Evolutionary conservation across 1,140 invertebrate genomes (phyloP).

Genomic region (Dinothrombium tinctorium): DNA sequence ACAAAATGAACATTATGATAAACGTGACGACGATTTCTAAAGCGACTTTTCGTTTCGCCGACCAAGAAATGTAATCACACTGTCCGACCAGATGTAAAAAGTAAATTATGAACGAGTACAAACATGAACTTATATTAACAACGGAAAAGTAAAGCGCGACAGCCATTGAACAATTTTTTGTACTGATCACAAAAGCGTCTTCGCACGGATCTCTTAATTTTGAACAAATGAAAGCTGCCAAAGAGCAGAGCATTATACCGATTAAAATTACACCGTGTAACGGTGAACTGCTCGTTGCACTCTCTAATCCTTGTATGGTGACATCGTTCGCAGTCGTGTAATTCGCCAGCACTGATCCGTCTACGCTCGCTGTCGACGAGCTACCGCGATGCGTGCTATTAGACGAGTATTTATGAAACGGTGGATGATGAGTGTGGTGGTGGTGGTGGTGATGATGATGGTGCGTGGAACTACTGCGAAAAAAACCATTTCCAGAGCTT

Average conservation of each 20-base stretch:
- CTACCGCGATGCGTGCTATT: too few relatives aligned
- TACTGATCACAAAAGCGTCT: background rate
- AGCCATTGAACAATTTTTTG: background rate
- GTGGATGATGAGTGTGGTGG: too few relatives aligned
- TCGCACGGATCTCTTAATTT: constrained; percentile 8
- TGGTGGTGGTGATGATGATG: too few relatives aligned
- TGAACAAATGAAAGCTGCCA: constrained; percentile 8
- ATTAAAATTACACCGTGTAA: constrained; percentile 9
- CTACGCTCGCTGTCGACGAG: too few relatives aligned
- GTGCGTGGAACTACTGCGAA: too few relatives aligned
- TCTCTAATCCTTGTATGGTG: background rate
- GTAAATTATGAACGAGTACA: constrained; percentile 9
- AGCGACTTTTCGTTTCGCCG: constrained; percentile 4
- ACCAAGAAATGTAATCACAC: constrained; percentile 9
- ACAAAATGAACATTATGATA: background rate
- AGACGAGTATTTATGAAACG: too few relatives aligned
- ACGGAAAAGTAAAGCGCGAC: constrained; percentile 1
- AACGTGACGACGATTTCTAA: constrained; percentile 5
- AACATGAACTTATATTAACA: constrained; percentile 7
- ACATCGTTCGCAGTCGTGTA: background rate
- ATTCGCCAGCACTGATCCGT: too few relatives aligned
- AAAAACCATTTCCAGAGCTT: too few relatives aligned
- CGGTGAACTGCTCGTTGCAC: constrained; percentile 6
- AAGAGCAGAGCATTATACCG: constrained; percentile 7
- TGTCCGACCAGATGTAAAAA: constrained; percentile 12